Evolutionary conservation across 2,797 vertebrate genomes (phyloP).

Genomic region (Cuculus canorus): DNA sequence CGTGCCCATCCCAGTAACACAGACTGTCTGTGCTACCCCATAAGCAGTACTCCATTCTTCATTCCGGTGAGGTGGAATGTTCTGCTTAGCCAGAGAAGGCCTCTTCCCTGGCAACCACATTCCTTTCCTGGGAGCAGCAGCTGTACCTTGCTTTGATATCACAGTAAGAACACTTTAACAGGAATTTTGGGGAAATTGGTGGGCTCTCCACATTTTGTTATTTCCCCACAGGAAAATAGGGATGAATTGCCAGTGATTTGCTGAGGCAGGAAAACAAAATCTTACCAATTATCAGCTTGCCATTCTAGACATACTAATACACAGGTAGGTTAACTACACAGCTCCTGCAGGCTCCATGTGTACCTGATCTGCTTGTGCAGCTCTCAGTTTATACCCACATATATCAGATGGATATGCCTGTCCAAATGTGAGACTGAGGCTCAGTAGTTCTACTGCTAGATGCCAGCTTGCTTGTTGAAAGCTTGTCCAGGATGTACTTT

Average conservation of each 20-base stretch:
- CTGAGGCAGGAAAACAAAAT: not conserved
- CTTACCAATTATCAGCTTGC: not conserved
- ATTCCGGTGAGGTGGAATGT: no score
- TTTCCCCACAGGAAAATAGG: no score
- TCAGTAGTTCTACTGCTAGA: not conserved
- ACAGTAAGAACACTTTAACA: no score
- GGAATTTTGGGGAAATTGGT: no score
- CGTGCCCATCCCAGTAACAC: no score
- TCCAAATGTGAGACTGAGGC: not conserved
- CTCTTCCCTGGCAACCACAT: no score
- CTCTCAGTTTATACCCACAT: not conserved
- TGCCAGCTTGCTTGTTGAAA: not conserved
- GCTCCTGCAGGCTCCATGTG: rapidly evolving
- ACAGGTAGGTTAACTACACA: not conserved
- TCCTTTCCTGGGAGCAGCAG: no score
- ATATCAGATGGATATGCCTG: rapidly evolving
- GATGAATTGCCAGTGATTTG: not conserved
- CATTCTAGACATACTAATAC: not conserved
- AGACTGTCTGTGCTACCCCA: no score
- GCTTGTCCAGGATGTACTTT: not conserved
- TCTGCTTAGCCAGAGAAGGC: no score
- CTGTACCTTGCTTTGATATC: no score
- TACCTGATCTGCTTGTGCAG: not conserved
- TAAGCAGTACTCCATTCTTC: no score
- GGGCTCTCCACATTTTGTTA: no score